Conservation (phyloP, 92 coral and sea anemone genomes). For the Parazoanthus darwini region DNA sequence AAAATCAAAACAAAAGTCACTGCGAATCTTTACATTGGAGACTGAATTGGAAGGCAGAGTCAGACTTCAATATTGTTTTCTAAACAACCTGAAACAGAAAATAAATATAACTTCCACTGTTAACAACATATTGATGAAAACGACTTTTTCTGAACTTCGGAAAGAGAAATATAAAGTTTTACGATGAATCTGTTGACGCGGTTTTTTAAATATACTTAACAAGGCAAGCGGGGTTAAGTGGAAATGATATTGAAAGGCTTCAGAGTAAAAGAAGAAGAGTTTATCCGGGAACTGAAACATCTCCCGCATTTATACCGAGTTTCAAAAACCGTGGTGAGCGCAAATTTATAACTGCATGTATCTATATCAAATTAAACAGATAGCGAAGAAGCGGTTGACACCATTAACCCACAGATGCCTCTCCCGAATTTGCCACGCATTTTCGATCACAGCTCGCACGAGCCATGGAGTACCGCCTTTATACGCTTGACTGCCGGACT, state of each 20-base stretch:
- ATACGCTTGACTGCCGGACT: not conserved
- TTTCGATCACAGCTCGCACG: not conserved
- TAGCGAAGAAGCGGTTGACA: conserved; percentile 1
- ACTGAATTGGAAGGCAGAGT: not conserved
- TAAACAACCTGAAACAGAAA: not conserved
- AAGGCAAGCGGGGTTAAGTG: not conserved
- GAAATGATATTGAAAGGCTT: not conserved
- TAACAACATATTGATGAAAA: not conserved
- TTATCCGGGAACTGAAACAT: not conserved
- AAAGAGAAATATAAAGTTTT: not conserved
- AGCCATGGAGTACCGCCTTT: not conserved
- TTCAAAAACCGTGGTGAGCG: not conserved
- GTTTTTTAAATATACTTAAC: not conserved
- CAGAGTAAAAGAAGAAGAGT: not conserved
- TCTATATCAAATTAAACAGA: conserved; percentile 12
- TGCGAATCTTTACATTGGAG: not conserved
- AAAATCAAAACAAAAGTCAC: no score
- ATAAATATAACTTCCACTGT: not conserved
- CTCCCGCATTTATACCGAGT: not conserved
- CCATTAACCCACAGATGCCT: conserved; percentile 1
- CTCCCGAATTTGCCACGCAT: not conserved
- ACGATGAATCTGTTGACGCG: not conserved
- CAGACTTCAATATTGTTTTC: not conserved
- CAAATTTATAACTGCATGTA: not conserved
- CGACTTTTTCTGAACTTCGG: not conserved